Evolutionary conservation across 2,888 invertebrate genomes (phyloP).

Genomic region (Nowickia ferox): DNA sequence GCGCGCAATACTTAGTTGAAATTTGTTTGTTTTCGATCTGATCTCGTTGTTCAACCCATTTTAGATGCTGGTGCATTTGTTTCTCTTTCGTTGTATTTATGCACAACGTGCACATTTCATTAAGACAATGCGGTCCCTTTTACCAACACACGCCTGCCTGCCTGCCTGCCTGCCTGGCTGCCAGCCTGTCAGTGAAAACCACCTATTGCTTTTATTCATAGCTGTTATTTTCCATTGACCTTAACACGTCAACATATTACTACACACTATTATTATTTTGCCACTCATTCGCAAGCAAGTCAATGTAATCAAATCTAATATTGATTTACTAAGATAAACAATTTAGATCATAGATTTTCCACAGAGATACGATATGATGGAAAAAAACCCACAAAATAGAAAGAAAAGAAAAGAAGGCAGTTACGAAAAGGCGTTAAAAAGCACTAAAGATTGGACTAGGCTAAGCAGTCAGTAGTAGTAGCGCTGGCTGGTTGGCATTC

Average conservation of each 20-base stretch:
- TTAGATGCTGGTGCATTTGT: conserved; percentile 1
- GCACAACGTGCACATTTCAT: not conserved
- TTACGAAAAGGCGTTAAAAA: conserved; percentile 64
- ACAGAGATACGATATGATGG: conserved; percentile 33
- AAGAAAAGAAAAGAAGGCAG: conserved; percentile 46
- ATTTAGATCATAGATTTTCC: conserved; percentile 69
- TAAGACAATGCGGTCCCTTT: conserved; percentile 14
- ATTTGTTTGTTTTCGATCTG: conserved; percentile 23
- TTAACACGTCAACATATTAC: conserved; percentile 51
- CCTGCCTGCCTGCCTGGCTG: too few species aligned
- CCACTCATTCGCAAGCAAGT: conserved; percentile 53
- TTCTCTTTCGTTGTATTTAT: not conserved
- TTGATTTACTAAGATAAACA: conserved; percentile 71
- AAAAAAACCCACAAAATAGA: not conserved
- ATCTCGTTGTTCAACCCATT: conserved; percentile 20
- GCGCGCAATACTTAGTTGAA: conserved; percentile 16
- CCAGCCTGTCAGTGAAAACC: conserved; percentile 21
- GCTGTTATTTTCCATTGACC: conserved; percentile 51
- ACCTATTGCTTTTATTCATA: conserved; percentile 18
- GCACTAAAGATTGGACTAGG: conserved; percentile 11
- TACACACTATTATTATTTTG: conserved; percentile 50
- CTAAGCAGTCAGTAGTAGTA: not conserved
- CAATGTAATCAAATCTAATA: conserved; percentile 68
- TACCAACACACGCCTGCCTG: not conserved
- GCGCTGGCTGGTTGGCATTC: not conserved